Evolutionary conservation across 2,113 vertebrate species (phyloP).

Genomic region (Notechis scutatus): DNA sequence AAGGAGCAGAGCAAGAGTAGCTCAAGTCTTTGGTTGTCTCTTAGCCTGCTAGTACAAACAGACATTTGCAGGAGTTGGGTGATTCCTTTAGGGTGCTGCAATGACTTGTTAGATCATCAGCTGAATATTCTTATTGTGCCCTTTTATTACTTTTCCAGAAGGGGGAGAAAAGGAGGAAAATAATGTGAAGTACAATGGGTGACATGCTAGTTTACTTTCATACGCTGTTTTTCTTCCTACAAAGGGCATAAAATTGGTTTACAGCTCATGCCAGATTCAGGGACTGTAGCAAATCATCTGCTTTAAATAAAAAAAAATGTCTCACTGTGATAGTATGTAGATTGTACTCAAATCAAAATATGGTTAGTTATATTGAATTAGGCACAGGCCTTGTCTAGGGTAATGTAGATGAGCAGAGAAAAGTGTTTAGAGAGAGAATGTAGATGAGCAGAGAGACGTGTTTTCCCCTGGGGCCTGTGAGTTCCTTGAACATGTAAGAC

Average conservation of each 20-base stretch:
- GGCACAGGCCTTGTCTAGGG: background rate
- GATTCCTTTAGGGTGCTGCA: background rate
- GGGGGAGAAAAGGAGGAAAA: background rate
- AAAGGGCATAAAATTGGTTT: background rate
- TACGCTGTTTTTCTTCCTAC: background rate
- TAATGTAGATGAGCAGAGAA: background rate
- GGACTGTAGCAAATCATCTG: background rate
- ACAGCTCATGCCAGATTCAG: background rate
- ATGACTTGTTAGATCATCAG: background rate
- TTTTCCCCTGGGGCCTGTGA: background rate
- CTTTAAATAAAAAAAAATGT: background rate
- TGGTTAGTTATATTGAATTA: background rate
- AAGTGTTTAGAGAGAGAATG: no score
- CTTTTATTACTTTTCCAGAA: background rate
- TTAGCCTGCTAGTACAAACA: no score
- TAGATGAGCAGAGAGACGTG: background rate
- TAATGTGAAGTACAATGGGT: background rate
- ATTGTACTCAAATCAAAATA: background rate
- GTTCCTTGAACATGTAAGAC: background rate
- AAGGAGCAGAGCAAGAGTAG: background rate
- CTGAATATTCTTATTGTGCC: background rate
- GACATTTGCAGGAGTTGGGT: background rate
- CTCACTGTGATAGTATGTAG: background rate
- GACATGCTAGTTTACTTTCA: background rate
- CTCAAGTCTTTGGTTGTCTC: background rate